Conservation (phyloP, 2,888 invertebrate genomes). For the Empis livida region DNA sequence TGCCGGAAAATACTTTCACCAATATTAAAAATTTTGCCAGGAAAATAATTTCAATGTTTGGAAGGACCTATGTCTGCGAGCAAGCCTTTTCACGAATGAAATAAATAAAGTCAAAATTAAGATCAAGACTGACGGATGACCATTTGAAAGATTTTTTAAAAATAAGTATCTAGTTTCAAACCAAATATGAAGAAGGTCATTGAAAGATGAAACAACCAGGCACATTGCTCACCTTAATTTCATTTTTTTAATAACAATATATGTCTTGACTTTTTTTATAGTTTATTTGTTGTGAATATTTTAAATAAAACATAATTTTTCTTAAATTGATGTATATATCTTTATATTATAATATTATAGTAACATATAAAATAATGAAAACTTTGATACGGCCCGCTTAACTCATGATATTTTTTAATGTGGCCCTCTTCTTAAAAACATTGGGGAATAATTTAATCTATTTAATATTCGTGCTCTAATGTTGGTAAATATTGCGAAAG, state of each 20-base stretch:
- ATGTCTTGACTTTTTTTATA: background rate
- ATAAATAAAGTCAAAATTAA: conserved; percentile 2
- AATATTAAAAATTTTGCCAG: conserved; percentile 1
- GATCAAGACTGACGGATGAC: background rate
- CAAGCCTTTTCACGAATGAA: conserved; percentile 1
- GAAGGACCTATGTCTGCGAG: conserved; percentile 1
- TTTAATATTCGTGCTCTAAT: too few species aligned
- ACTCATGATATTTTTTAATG: background rate
- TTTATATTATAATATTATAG: background rate
- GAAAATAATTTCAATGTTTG: conserved; percentile 4
- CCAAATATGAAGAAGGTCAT: background rate
- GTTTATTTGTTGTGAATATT: background rate
- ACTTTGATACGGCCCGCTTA: background rate
- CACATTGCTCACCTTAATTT: background rate
- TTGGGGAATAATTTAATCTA: background rate
- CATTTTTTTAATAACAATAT: background rate
- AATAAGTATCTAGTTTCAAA: background rate
- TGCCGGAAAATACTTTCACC: background rate
- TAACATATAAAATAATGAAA: background rate
- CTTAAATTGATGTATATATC: background rate
- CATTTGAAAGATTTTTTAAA: background rate
- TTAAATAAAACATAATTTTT: conserved; percentile 1
- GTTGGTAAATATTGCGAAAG: too few species aligned
- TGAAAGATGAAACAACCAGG: background rate
- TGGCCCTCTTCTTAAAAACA: background rate